phyloP scores from a whole-genome alignment of 1,140 invertebrate species.

The Metaphire vulgaris region DNA sequence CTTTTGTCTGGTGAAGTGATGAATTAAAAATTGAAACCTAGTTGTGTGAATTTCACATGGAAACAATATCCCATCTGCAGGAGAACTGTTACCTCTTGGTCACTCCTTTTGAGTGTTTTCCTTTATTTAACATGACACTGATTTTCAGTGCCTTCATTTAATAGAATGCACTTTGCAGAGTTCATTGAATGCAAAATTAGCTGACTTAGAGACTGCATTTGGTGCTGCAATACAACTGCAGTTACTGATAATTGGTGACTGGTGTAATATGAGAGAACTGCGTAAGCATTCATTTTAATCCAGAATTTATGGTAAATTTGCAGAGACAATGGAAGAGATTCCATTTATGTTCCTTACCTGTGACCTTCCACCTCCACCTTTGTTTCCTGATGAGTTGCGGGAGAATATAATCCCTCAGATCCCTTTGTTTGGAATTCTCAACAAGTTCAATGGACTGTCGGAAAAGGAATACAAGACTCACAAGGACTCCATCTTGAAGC shows the following conservation, averaged over 20 bases:
- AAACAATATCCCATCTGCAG: too few species aligned
- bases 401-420: conserved; percentile 99
- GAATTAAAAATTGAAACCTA: too few species aligned
- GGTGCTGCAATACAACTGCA: too few species aligned
- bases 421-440: conserved; percentile 82
- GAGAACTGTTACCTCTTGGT: not conserved
- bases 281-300: conserved; percentile 2
- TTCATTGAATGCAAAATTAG: too few species aligned
- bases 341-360: conserved; percentile 93
- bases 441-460: conserved; percentile 89
- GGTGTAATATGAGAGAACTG: not conserved
- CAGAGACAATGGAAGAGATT: conserved; percentile 74
- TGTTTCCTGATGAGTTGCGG: conserved; percentile 92
- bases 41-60: too few species aligned
- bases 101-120: conserved; percentile 2
- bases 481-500: conserved; percentile 95
- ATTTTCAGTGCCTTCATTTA: too few species aligned
- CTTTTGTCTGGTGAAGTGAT: too few species aligned
- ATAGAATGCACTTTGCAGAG: too few species aligned
- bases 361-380: conserved; percentile 88
- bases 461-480: conserved; percentile 99
- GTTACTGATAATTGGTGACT: too few species aligned
- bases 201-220: too few species aligned
- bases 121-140: too few species aligned
- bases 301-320: too few species aligned